Evolutionary conservation across 1,140 invertebrate species (phyloP).

Genomic region (Sitophilus oryzae): DNA sequence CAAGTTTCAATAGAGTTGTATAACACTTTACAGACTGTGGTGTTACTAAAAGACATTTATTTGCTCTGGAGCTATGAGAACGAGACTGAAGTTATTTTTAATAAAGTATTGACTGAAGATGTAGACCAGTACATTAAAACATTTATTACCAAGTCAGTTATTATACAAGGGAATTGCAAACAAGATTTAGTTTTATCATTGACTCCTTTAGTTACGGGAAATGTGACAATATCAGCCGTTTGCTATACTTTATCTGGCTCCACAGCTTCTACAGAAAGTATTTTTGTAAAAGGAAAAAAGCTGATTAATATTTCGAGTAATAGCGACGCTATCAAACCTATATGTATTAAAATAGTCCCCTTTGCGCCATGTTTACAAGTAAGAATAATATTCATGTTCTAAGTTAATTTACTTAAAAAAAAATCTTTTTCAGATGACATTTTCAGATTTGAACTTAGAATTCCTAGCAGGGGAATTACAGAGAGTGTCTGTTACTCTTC

Average conservation of each 20-base stretch:
- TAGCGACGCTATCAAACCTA: conserved; percentile 42
- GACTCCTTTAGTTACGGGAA: conserved; percentile 46
- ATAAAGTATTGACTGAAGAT: conserved; percentile 36
- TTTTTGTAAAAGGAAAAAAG: conserved; percentile 56
- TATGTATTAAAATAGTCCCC: conserved; percentile 61
- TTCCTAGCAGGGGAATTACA: conserved; percentile 70
- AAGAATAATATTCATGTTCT: conserved; percentile 13
- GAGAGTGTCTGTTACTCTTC: conserved; percentile 59
- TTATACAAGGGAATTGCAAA: conserved; percentile 40
- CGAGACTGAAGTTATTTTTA: conserved; percentile 42
- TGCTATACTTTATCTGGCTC: conserved; percentile 44
- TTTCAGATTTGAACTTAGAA: conserved; percentile 60
- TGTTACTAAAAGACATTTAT: conserved; percentile 66
- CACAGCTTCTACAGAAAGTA: conserved; percentile 37
- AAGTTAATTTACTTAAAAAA: background rate
- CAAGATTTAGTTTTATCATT: conserved; percentile 44
- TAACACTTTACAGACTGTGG: conserved; percentile 74
- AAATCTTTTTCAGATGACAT: conserved; percentile 53
- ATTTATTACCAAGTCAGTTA: conserved; percentile 42
- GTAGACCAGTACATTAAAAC: conserved; percentile 44
- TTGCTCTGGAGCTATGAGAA: conserved; percentile 72
- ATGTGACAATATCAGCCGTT: conserved; percentile 45
- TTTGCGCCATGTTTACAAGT: conserved; percentile 70
- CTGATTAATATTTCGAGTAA: conserved; percentile 49
- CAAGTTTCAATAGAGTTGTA: conserved; percentile 67